A percentile compares a stretch with the other conserved stretches of the same genome.
Evolutionary conservation across 2,888 invertebrate genomes (phyloP).

Genomic region (Zygogramma bicolorata): DNA sequence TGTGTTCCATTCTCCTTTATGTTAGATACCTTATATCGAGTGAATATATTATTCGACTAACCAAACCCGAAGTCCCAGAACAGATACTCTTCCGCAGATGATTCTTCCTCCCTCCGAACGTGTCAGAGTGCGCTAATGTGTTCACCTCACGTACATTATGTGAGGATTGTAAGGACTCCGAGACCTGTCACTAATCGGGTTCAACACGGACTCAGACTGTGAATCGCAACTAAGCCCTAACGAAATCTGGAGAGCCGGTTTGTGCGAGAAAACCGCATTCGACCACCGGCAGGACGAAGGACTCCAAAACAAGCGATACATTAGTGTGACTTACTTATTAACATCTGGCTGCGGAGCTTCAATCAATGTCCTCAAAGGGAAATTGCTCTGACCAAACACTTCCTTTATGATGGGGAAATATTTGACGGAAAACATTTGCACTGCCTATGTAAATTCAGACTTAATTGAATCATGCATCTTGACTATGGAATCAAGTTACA

Average conservation of each 20-base stretch:
- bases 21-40: too few relatives aligned
- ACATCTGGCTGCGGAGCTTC: constrained; percentile 51
- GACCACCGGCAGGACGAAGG: constrained; percentile 39
- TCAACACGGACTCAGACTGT: constrained; percentile 50
- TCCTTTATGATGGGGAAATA: constrained; percentile 46
- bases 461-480: constrained; percentile 42
- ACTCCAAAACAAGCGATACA: constrained; percentile 49
- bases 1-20: too few relatives aligned
- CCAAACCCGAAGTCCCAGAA: too few relatives aligned
- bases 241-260: constrained; percentile 47
- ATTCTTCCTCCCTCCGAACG: not conserved
- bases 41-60: too few relatives aligned
- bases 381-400: constrained; percentile 50
- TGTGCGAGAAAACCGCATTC: constrained; percentile 47
- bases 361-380: constrained; percentile 55
- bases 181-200: constrained; percentile 53
- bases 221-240: constrained; percentile 54
- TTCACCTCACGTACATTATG: constrained; percentile 56
- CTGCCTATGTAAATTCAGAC: constrained; percentile 37
- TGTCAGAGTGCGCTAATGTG: constrained; percentile 40
- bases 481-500: constrained; percentile 18
- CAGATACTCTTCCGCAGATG: too few relatives aligned
- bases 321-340: constrained; percentile 55
- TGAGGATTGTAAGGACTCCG: constrained; percentile 46
- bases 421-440: constrained; percentile 42